These are phyloP conservation scores for Illadopsis cleaveri DNA, from an alignment of 2,113 vertebrate genomes.

Conservation along the genomic window DNA sequence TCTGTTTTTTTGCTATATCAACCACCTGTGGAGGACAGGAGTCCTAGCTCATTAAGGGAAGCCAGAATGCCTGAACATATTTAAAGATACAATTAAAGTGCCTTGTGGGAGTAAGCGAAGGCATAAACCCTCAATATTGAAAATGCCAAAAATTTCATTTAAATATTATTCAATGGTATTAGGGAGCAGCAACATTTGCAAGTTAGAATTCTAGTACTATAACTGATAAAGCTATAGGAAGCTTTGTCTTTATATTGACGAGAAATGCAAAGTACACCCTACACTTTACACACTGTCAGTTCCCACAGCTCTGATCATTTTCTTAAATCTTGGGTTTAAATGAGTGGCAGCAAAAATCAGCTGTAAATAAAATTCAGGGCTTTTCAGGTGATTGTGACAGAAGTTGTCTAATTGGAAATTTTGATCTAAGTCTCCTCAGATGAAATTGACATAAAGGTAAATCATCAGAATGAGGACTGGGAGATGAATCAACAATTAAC, in stretches of 20 bases:
- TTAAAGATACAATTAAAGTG: slow-evolving; percentile 24
- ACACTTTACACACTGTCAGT: background rate
- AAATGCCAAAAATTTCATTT: slow-evolving; percentile 35
- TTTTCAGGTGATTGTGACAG: background rate
- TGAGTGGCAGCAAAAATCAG: slow-evolving; percentile 30
- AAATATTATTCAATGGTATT: slow-evolving; percentile 37
- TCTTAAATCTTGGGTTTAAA: slow-evolving; percentile 19
- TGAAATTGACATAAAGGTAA: slow-evolving; percentile 63
- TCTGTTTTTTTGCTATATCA: background rate
- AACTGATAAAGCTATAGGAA: background rate
- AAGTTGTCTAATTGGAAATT: slow-evolving; percentile 63
- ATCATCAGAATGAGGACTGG: slow-evolving; percentile 43
- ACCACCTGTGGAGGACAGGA: background rate
- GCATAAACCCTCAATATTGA: background rate
- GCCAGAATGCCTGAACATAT: slow-evolving; percentile 21
- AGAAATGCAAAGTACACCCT: background rate
- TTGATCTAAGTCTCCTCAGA: slow-evolving; percentile 35
- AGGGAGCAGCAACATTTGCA: background rate
- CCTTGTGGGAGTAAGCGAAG: slow-evolving; percentile 2
- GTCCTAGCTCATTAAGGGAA: slow-evolving; percentile 38
- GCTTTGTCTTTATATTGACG: background rate
- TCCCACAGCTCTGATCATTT: background rate
- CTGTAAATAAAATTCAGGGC: slow-evolving; percentile 21
- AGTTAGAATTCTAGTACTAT: background rate
- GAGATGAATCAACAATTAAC: slow-evolving; percentile 70